Evolutionary conservation across 2,113 vertebrate genomes (phyloP), one percentile per base, ranked within the genome.

Genomic region (Neotragus moschatus): DNA sequence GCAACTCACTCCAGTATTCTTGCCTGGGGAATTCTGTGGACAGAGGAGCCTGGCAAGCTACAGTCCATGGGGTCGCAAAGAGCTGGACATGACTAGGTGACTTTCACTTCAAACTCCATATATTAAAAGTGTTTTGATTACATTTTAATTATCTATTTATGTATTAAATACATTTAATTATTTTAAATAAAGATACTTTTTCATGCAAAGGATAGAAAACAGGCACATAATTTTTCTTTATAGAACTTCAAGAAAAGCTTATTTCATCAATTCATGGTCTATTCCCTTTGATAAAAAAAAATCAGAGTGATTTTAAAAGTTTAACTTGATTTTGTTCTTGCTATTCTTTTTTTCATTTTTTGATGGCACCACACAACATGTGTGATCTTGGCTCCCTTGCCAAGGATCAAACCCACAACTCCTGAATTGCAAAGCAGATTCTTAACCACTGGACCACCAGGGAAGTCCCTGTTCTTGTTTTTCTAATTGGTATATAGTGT

Each of bases 121-220:
- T 55, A 88, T 75, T 75, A 47, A 47, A 81, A 81, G 36, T 94
- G 55, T 84, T 93, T 89, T n/a, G 4, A 84, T 49, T 84, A 55
- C 10, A 93, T 88, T 92, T 80, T 33, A 84, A 55, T 94, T 91
- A 91, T 82, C 36, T n/a, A n/a, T n/a, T n/a, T n/a, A n/a, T n/a
- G n/a, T n/a, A n/a, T n/a, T n/a, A n/a, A n/a, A n/a, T n/a, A n/a
- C n/a, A n/a, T n/a, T n/a, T n/a, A n/a, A n/a, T 81, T 77, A 63
- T 88, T 73, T 85, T 80, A 89, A 79, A 45, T 47, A 91, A 30
- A 90, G 36, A n/a, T 47, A 63, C 28, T 33, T 85, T 63, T 90
- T 63, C 49, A 33, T 61, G n/a, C 25, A 95, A 92, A 90, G 36
- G 26, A 28, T 81, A 81, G 14, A 28, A 89, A 39, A 63, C 17